Base-by-base conservation (phyloP, 2,888 invertebrate species). In the Cheilosia variabilis region DNA sequence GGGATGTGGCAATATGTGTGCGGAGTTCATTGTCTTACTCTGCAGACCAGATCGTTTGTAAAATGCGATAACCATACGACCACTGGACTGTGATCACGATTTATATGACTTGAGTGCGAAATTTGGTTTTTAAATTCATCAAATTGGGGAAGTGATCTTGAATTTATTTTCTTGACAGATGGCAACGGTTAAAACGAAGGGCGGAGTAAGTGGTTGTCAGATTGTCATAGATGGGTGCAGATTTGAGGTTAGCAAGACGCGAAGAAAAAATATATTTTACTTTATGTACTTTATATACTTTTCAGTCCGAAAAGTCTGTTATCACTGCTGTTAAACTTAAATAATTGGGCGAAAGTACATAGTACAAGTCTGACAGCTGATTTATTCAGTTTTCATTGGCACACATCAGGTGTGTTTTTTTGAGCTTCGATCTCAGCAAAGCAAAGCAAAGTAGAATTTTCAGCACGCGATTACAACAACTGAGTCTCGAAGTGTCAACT, bases 41-140 rank as follows among this genome's bases (percentile, higher is more conserved):
- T n/a, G 45, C 52, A 60, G 52, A 72, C 60, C 72, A 52, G 60
- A 72, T 72, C 60, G 62, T 62, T 62, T 6, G 27, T 7, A 27
- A 4, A 24, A 24, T n/a, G 41, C 34, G 27, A 72, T 37, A 19
- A 7, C n/a, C 52, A 24, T 17, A 15, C 15, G 10, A n/a, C 24
- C 27, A 15, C 19, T 31, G 55, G 19, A 9, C 31, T 31, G 31
- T 31, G 7, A 31, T 9, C 27, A 7, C 6, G 5, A 10, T n/a
- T 4, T 1, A 27, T 7, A 27, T 27, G 27, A 27, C 6, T 7
- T 27, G 22, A 34, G 55, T 68, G 45, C 22, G n/a, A 53, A 55
- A 55, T 24, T 41, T 68, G 53, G 17, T 17, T 43, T 27, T 41
- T 52, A 7, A 52, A 27, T 55, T 52, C 24, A 5, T 53, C 37